These are phyloP conservation scores for Bombylius discolor DNA, from an alignment of 2,888 invertebrate genomes.

Conservation along the genomic window DNA sequence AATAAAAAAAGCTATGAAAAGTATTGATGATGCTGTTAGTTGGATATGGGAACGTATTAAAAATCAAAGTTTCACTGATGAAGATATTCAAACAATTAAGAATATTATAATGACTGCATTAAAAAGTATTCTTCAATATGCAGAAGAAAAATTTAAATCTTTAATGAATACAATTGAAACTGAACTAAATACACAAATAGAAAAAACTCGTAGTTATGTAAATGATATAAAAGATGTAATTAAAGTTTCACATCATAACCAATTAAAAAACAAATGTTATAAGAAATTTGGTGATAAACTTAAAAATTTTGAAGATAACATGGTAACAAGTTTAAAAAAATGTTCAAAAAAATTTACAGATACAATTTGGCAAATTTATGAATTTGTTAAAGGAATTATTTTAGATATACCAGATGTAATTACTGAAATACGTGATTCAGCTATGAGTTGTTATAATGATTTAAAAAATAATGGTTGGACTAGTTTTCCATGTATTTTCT, in stretches of 20 bases:
- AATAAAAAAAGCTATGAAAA: neutral
- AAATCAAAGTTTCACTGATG: neutral
- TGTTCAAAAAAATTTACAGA: neutral
- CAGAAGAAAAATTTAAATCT: neutral
- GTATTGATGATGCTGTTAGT: neutral
- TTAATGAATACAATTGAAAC: neutral
- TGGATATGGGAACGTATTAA: neutral
- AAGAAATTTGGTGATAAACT: neutral
- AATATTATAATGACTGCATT: neutral
- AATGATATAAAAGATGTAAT: neutral
- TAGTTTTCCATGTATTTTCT: too few species aligned
- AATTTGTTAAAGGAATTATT: neutral
- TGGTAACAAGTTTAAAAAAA: neutral
- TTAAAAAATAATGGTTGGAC: too few species aligned
- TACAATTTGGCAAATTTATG: neutral
- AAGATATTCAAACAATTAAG: neutral
- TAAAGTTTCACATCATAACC: neutral
- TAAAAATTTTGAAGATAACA: neutral
- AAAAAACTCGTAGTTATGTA: neutral
- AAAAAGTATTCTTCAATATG: neutral
- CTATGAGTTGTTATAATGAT: neutral
- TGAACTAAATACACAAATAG: neutral
- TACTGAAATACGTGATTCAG: neutral
- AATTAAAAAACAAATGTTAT: neutral
- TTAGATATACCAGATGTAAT: neutral